Evolutionary conservation across 2,888 invertebrate species (phyloP).

Genomic region (Brachyptera putata): DNA sequence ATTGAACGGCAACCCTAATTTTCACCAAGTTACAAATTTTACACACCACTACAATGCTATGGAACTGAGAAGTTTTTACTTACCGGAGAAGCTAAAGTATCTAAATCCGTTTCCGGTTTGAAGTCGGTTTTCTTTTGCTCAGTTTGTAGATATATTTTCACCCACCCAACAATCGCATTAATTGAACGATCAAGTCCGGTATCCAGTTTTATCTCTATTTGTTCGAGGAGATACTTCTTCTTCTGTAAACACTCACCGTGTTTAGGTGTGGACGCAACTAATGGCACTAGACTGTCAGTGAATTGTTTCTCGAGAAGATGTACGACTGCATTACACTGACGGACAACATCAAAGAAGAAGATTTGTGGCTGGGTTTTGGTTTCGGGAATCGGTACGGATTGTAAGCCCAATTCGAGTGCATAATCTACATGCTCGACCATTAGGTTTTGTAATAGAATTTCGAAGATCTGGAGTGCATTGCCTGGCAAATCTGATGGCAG

Average conservation of each 20-base stretch:
- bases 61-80: conserved; percentile 40
- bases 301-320: conserved; percentile 91
- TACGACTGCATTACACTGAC: conserved; percentile 89
- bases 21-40: no score
- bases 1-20: no score
- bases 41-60: no score
- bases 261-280: conserved; percentile 82
- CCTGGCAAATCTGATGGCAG: conserved; percentile 68
- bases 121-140: conserved; percentile 97
- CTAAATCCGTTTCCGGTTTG: conserved; percentile 76
- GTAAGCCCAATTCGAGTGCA: conserved; percentile 88
- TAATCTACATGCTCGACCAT: conserved; percentile 94
- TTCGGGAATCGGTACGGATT: conserved; percentile 84
- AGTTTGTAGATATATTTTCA: conserved; percentile 78
- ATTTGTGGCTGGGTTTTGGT: conserved; percentile 81
- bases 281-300: conserved; percentile 80
- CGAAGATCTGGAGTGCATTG: conserved; percentile 77
- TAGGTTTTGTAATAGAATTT: conserved; percentile 77
- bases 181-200: conserved; percentile 78
- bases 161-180: conserved; percentile 86
- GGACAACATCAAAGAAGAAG: conserved; percentile 89
- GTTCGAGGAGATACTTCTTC: conserved; percentile 79
- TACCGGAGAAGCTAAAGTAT: conserved; percentile 80
- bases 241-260: conserved; percentile 85
- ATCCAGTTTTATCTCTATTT: conserved; percentile 88